phyloP scores from a whole-genome alignment of 2,888 invertebrate species.

The Scotopteryx bipunctaria region DNA sequence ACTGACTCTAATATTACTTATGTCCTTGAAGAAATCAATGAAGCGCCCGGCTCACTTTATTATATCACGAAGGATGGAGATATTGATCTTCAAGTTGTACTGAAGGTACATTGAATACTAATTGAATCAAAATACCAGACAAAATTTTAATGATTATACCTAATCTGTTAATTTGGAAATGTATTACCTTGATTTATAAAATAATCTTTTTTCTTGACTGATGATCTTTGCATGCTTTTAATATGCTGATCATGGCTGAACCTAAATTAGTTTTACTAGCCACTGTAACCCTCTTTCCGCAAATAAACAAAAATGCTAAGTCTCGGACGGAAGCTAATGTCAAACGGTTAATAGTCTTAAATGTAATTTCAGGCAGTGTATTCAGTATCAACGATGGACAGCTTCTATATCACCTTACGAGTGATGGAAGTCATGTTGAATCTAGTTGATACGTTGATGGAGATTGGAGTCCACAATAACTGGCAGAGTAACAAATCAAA shows the following conservation, averaged over 20 bases:
- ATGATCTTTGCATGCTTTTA: too few relatives aligned
- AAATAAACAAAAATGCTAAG: too few relatives aligned
- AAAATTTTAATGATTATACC: too few relatives aligned
- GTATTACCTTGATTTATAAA: too few relatives aligned
- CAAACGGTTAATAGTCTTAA: too few relatives aligned
- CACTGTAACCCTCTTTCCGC: neutral
- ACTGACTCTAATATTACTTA: constrained; percentile 97
- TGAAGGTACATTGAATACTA: too few relatives aligned
- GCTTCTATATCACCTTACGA: constrained; percentile 91
- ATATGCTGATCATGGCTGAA: too few relatives aligned
- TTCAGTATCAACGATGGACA: constrained; percentile 92
- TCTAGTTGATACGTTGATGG: constrained; percentile 94
- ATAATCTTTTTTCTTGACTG: too few relatives aligned
- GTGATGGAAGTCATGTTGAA: constrained; percentile 97
- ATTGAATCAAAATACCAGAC: too few relatives aligned
- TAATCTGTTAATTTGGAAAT: too few relatives aligned
- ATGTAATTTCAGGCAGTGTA: constrained; percentile 88
- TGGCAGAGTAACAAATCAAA: constrained; percentile 69
- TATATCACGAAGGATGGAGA: constrained; percentile 98
- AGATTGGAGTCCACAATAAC: constrained; percentile 91
- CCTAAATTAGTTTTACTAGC: too few relatives aligned
- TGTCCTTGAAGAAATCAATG: constrained; percentile 92
- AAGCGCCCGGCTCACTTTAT: constrained; percentile 93
- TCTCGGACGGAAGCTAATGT: too few relatives aligned
- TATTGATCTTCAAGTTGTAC: constrained; percentile 94